Evolutionary conservation across 2,797 vertebrate species (phyloP).

Genomic region (Gorsachius magnificus): DNA sequence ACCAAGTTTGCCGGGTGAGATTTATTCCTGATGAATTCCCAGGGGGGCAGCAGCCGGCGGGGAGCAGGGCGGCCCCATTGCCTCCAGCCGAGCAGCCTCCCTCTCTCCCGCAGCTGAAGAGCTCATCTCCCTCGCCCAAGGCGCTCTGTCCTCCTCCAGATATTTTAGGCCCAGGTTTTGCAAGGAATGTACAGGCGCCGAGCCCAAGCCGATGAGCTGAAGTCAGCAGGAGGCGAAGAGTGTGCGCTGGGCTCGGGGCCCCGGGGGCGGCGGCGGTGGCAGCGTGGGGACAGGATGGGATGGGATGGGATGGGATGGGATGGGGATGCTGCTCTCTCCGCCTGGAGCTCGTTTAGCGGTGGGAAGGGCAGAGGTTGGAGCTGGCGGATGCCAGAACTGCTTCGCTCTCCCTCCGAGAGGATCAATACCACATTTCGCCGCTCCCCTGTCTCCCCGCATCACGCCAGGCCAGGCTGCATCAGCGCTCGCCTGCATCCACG

Average conservation of each 20-base stretch:
- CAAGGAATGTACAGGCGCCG: conserved; percentile 53
- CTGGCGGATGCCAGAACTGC: background rate
- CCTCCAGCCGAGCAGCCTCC: conserved; percentile 38
- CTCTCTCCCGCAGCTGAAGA: conserved; percentile 31
- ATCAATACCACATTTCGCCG: background rate
- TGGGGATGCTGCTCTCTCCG: background rate
- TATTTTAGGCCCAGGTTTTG: conserved; percentile 62
- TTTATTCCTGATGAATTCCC: conserved; percentile 11
- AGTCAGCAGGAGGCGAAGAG: conserved; percentile 63
- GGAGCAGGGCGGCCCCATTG: conserved; percentile 37
- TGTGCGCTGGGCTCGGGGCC: background rate
- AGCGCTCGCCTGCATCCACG: rapidly evolving
- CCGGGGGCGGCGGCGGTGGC: background rate
- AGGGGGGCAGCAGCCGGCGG: background rate
- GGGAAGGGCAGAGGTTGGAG: conserved; percentile 6
- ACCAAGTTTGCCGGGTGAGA: background rate
- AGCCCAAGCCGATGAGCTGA: conserved; percentile 49
- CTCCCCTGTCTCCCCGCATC: background rate
- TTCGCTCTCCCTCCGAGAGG: background rate
- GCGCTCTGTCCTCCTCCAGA: conserved; percentile 50
- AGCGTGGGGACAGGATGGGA: background rate
- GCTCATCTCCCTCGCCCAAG: conserved; percentile 54
- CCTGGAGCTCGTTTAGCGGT: background rate
- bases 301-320: background rate
- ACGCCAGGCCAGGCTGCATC: background rate